Evolutionary conservation across 2,888 invertebrate genomes (phyloP).

Genomic region (Erebia aethiops): DNA sequence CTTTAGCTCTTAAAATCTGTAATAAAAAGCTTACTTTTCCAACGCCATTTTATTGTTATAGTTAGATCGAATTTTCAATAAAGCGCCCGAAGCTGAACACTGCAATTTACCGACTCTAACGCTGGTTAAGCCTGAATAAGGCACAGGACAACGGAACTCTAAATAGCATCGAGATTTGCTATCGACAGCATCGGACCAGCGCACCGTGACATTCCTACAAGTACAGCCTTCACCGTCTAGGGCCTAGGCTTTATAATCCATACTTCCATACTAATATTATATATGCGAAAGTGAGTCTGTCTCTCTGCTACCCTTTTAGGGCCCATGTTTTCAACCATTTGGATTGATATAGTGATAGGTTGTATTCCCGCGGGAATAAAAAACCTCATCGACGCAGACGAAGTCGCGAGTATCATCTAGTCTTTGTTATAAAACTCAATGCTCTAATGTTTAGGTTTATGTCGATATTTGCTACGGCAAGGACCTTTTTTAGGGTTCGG

Average conservation of each 20-base stretch:
- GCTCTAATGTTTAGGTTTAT: too few relatives aligned
- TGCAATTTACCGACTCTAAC: constrained; percentile 73
- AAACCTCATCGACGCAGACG: too few relatives aligned
- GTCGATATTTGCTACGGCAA: too few relatives aligned
- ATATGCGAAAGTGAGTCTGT: too few relatives aligned
- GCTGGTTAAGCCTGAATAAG: constrained; percentile 57
- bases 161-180: constrained; percentile 55
- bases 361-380: too few relatives aligned
- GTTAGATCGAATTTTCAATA: constrained; percentile 81
- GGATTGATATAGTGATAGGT: too few relatives aligned
- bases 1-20: constrained; percentile 48
- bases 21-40: constrained; percentile 26
- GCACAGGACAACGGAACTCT: constrained; percentile 67
- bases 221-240: constrained; percentile 3
- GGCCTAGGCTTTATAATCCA: neutral
- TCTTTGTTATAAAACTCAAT: too few relatives aligned
- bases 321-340: too few relatives aligned
- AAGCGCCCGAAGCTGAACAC: constrained; percentile 74
- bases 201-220: constrained; percentile 31
- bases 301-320: too few relatives aligned
- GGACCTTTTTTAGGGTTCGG: too few relatives aligned
- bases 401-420: too few relatives aligned
- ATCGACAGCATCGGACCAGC: constrained; percentile 34
- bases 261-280: neutral
- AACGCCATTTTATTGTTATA: constrained; percentile 60